Conservation (phyloP, 53 echinoderm and acorn worm genomes). For the Actinopyga echinites region DNA sequence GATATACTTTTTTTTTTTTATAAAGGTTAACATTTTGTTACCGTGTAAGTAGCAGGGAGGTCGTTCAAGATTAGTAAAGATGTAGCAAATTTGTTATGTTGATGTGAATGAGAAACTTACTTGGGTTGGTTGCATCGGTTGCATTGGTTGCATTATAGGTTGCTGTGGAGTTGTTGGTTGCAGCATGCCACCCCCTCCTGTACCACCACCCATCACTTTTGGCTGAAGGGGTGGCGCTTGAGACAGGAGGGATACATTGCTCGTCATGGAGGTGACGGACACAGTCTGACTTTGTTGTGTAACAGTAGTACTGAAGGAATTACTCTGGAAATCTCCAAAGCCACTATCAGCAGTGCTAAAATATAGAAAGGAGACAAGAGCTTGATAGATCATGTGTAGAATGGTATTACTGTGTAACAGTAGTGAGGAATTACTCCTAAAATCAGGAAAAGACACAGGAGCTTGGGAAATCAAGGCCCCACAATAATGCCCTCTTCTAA, state of each 20-base stretch:
- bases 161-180: slow-evolving; percentile 55
- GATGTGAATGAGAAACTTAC: background rate
- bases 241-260: slow-evolving; percentile 55
- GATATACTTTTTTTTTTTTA: no score
- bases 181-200: slow-evolving; percentile 6
- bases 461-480: no score
- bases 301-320: slow-evolving; percentile 54
- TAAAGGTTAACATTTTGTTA: no score
- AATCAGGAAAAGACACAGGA: no score
- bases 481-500: no score
- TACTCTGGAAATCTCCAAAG: slow-evolving; percentile 89
- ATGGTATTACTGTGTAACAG: background rate
- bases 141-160: slow-evolving; percentile 45
- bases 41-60: no score
- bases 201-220: background rate
- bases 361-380: background rate
- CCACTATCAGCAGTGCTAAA: slow-evolving; percentile 58
- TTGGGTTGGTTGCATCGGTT: slow-evolving; percentile 8
- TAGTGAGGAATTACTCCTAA: no score
- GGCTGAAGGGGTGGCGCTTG: slow-evolving; percentile 48
- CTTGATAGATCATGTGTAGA: background rate
- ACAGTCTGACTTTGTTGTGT: slow-evolving; percentile 67
- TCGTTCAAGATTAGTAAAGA: no score
- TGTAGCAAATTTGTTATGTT: no score
- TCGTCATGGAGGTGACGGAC: slow-evolving; percentile 58